Percentiles rank a stretch among this genome's conserved stretches.
Evolutionary conservation across 1,140 invertebrate genomes (phyloP).

Genomic region (Pemphigus obesinymphae): DNA sequence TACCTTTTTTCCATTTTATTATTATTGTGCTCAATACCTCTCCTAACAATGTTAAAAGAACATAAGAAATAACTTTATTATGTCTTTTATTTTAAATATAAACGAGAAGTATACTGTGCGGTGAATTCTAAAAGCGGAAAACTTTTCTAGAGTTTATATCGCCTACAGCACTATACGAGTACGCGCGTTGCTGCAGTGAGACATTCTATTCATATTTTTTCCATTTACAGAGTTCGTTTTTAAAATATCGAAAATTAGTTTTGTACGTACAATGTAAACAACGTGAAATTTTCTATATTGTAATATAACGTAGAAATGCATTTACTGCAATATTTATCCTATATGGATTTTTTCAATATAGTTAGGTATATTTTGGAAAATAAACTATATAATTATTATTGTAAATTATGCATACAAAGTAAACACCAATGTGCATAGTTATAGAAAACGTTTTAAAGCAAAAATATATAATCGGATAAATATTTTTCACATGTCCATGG

Average conservation of each 20-base stretch:
- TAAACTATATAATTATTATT: too few species aligned
- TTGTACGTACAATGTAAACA: neutral
- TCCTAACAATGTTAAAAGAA: slow-evolving; percentile 6
- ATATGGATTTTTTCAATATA: too few species aligned
- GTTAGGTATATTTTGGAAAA: neutral
- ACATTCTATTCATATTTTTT: neutral
- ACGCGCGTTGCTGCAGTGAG: neutral
- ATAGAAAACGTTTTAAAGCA: too few species aligned
- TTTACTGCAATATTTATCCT: neutral
- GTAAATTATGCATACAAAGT: too few species aligned
- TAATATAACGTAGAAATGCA: too few species aligned
- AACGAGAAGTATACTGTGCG: neutral
- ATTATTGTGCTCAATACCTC: neutral
- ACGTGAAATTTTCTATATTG: too few species aligned
- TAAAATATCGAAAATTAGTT: neutral
- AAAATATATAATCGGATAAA: too few species aligned
- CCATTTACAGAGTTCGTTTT: neutral
- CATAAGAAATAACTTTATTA: neutral
- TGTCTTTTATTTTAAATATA: slow-evolving; percentile 11
- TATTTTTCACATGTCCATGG: too few species aligned
- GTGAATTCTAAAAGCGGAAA: neutral
- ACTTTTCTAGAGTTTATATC: neutral
- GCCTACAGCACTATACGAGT: neutral
- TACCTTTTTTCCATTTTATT: neutral
- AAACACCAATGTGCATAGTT: too few species aligned